Base-by-base conservation (phyloP, 2,113 vertebrate species). In the Clinocottus analis region DNA sequence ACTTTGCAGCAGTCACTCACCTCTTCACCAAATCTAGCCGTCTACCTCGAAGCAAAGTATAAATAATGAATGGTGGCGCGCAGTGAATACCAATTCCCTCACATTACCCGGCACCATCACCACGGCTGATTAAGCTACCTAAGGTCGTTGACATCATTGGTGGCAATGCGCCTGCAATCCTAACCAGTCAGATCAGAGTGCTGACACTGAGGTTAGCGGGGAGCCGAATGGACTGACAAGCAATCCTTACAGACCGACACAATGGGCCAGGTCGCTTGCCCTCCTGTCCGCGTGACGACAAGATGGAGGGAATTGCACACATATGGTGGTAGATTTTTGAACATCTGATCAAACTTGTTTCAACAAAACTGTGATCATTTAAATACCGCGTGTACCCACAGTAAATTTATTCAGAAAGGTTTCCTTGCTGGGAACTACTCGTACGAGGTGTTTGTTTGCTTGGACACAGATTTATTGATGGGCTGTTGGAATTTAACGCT, bases 51-150 rank as follows among this genome's bases (percentile, higher is more conserved):
- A 91, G 87, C 86, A 78, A 80, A 66, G 35, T 75, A 91, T 89
- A 84, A 89, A 92, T 91, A 91, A 92, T 91, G 92, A 80, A 93
- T 89, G 51, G 72, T 75, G 47, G 77, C 80, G 82, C 82, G 78
- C 75, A 66, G 71, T 81, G 91, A 92, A 94, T 92, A 88, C 87
- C 87, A 92, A 92, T 91, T 80, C 83, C 68, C 69, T 79, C 60
- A 81, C 88, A 89, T 81, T 90, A 79, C 75, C 80, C 69, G 67
- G 67, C 58, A 65, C 82, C 53, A 89, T 92, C 84, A 89, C 88
- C 90, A 80, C 78, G 60, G 88, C 84, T 93, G 89, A 94, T 93
- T 92, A 87, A 79, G 47, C 80, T 60, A 91, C 86, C 89, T 86
- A 78, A 87, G 88, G 90, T 85, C 73, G 85, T 91, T 89, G 87